phyloP scores from a whole-genome alignment of 2,113 vertebrate species.

The Oreochromis tanganicae region DNA sequence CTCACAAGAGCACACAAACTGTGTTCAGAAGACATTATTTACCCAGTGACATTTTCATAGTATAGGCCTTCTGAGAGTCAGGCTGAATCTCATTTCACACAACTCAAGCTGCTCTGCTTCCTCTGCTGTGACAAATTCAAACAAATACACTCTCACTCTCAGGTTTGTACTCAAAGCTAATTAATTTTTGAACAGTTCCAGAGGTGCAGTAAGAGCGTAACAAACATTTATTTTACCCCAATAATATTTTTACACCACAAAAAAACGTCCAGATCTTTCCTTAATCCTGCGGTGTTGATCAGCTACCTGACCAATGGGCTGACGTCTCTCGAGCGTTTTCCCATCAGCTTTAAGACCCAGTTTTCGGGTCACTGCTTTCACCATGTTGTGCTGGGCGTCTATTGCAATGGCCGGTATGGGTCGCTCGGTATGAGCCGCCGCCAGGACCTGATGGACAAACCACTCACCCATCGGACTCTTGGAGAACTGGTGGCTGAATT shows the following conservation, averaged over 20 bases:
- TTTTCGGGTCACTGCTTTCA: slow-evolving; percentile 96
- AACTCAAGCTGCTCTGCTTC: neutral
- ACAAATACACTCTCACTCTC: neutral
- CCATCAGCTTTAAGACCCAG: slow-evolving; percentile 99
- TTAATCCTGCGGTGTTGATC: slow-evolving; percentile 49
- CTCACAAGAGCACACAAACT: neutral
- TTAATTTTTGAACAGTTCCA: neutral
- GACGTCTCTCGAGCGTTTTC: slow-evolving; percentile 89
- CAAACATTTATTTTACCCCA: neutral
- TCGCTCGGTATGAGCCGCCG: slow-evolving; percentile 94
- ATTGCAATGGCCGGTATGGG: slow-evolving; percentile 88
- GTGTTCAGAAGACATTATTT: neutral
- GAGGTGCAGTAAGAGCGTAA: neutral
- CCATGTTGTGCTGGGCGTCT: slow-evolving; percentile 93
- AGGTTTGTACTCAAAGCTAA: neutral
- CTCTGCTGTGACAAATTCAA: neutral
- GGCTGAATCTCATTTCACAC: neutral
- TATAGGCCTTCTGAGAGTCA: neutral
- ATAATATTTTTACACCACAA: neutral
- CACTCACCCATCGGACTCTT: slow-evolving; percentile 85
- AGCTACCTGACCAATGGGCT: slow-evolving; percentile 96
- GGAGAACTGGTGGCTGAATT: slow-evolving; percentile 95
- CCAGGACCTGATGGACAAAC: slow-evolving; percentile 93
- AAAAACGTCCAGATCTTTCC: neutral
- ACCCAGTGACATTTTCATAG: neutral